Evolutionary conservation across 2,113 vertebrate species (phyloP).

Genomic region (Puma concolor): DNA sequence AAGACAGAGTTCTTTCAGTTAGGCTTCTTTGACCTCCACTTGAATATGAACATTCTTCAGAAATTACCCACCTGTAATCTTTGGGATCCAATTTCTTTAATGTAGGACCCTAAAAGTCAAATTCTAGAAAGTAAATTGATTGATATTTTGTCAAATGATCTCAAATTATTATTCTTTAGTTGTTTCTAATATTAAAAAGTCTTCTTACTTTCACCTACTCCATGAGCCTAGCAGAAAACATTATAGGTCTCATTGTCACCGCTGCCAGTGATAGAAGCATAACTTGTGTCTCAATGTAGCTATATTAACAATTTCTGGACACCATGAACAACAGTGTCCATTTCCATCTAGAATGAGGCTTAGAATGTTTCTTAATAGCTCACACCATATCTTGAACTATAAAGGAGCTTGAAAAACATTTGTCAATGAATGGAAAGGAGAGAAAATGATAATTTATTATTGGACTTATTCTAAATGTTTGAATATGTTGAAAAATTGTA

Average conservation of each 20-base stretch:
- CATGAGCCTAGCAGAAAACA: neutral
- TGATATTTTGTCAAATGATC: neutral
- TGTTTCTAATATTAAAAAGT: neutral
- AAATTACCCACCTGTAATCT: neutral
- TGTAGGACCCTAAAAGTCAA: neutral
- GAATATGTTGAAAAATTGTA: neutral
- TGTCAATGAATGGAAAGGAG: neutral
- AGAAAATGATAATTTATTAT: neutral
- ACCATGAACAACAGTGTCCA: neutral
- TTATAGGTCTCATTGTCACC: neutral
- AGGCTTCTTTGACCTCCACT: neutral
- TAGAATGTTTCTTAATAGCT: neutral
- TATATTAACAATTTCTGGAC: neutral
- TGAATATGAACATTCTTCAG: neutral
- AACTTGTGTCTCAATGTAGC: neutral
- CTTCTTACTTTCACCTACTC: neutral
- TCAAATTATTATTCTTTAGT: neutral
- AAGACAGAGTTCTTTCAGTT: neutral
- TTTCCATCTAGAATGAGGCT: neutral
- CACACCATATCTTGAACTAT: neutral
- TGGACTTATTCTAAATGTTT: slow-evolving; percentile 15
- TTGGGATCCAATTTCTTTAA: neutral
- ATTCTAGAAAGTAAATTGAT: neutral
- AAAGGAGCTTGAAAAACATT: neutral
- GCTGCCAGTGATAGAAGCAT: neutral